phyloP scores from a whole-genome alignment of 2,888 invertebrate species.

The Choreutis nemorana region DNA sequence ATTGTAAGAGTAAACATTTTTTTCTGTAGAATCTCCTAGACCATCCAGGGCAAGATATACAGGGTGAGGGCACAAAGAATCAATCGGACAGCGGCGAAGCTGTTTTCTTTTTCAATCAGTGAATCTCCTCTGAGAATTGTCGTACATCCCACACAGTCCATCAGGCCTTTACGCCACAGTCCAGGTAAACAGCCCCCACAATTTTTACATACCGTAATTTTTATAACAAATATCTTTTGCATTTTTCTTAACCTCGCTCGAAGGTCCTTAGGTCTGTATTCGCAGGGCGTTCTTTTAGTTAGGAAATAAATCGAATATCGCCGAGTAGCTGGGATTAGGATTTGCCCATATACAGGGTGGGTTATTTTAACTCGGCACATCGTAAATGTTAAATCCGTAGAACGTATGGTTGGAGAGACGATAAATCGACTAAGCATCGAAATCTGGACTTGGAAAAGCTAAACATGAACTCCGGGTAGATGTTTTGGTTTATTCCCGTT shows the following conservation, averaged over 20 bases:
- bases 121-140: constrained; percentile 36
- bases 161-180: constrained; percentile 21
- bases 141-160: constrained; percentile 23
- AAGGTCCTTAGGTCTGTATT: constrained; percentile 18
- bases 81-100: constrained; percentile 52
- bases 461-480: too few relatives aligned
- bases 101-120: constrained; percentile 63
- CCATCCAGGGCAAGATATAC: constrained; percentile 34
- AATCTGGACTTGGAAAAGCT: too few relatives aligned
- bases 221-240: constrained; percentile 6
- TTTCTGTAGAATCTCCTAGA: constrained; percentile 15
- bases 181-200: constrained; percentile 8
- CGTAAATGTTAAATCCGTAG: constrained; percentile 28
- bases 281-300: constrained; percentile 36
- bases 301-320: constrained; percentile 56
- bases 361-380: constrained; percentile 36
- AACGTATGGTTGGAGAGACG: constrained; percentile 4
- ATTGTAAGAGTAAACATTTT: too few relatives aligned
- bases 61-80: constrained; percentile 41
- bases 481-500: too few relatives aligned
- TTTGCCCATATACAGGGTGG: constrained; percentile 35
- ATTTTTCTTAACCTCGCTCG: too few relatives aligned
- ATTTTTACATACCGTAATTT: constrained; percentile 6
- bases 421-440: constrained; percentile 13
- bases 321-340: constrained; percentile 28